Evolutionary conservation across 2,888 invertebrate genomes (phyloP).

Genomic region (Epistrophella euchroma): DNA sequence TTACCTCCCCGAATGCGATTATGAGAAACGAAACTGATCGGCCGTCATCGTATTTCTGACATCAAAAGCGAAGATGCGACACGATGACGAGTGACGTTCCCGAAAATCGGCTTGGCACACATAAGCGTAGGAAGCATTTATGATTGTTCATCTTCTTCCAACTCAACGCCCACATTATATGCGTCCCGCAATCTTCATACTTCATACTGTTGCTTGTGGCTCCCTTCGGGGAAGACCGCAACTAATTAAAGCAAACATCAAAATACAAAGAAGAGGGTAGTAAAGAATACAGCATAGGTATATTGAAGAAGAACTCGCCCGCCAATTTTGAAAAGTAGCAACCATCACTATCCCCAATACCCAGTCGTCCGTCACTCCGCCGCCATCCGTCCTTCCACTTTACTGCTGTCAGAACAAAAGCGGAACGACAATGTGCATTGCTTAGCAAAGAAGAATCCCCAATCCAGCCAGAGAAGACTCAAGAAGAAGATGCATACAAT

Average conservation of each 20-base stretch:
- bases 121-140: slow-evolving; percentile 70
- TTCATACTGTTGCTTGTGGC: not conserved
- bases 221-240: slow-evolving; percentile 58
- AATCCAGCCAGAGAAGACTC: not conserved
- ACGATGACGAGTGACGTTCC: slow-evolving; percentile 48
- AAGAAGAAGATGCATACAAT: slow-evolving; percentile 66
- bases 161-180: slow-evolving; percentile 57
- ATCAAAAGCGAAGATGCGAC: slow-evolving; percentile 55
- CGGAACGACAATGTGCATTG: slow-evolving; percentile 43
- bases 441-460: slow-evolving; percentile 21
- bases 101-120: slow-evolving; percentile 60
- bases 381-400: not conserved
- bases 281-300: not conserved
- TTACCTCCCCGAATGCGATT: slow-evolving; percentile 50
- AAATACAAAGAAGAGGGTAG: slow-evolving; percentile 18
- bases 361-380: slow-evolving; percentile 1
- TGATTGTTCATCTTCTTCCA: slow-evolving; percentile 54
- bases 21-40: slow-evolving; percentile 64
- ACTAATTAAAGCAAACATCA: slow-evolving; percentile 75
- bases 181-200: slow-evolving; percentile 23
- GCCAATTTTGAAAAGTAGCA: slow-evolving; percentile 55
- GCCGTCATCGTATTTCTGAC: slow-evolving; percentile 52
- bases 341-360: not conserved
- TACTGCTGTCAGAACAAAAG: slow-evolving; percentile 39
- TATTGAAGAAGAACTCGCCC: slow-evolving; percentile 31